These are phyloP conservation scores for Neria commutata DNA, from an alignment of 2,888 invertebrate species.

Conservation along the genomic window DNA sequence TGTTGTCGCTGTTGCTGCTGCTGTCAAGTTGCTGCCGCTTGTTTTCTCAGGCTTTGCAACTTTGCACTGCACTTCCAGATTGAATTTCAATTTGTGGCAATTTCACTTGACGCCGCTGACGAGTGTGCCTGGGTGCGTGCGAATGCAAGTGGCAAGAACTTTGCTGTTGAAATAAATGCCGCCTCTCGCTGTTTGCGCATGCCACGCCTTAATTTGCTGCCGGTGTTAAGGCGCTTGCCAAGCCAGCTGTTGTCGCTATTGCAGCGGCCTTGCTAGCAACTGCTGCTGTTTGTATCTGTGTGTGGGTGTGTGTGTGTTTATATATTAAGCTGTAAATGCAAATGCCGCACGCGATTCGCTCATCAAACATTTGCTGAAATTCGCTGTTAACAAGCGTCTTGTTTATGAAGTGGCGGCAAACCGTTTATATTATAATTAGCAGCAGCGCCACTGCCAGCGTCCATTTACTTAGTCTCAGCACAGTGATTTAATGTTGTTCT, in stretches of 20 bases:
- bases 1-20: not conserved
- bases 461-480: no score
- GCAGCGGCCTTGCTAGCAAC: slow-evolving; percentile 15
- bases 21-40: not conserved
- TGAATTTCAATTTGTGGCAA: not conserved
- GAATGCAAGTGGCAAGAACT: no score
- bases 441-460: no score
- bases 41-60: not conserved
- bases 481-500: no score
- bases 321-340: slow-evolving; percentile 31
- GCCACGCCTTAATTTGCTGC: slow-evolving; percentile 9
- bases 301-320: slow-evolving; percentile 2
- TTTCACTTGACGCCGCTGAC: slow-evolving; percentile 4
- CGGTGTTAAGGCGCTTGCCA: slow-evolving; percentile 16
- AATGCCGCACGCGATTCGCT: slow-evolving; percentile 37
- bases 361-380: slow-evolving; percentile 30
- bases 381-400: slow-evolving; percentile 33
- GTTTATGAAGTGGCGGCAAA: slow-evolving; percentile 16
- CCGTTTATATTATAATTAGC: slow-evolving; percentile 1
- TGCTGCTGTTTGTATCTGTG: slow-evolving; percentile 12
- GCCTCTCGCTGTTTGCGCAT: not conserved
- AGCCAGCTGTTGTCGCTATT: slow-evolving; percentile 4
- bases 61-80: not conserved
- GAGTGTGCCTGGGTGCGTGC: not conserved
- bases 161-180: no score